Evolutionary conservation across 2,797 vertebrate genomes (phyloP), one percentile per base, ranked within the genome.

Genomic region (Ptychobarbus kaznakovi): DNA sequence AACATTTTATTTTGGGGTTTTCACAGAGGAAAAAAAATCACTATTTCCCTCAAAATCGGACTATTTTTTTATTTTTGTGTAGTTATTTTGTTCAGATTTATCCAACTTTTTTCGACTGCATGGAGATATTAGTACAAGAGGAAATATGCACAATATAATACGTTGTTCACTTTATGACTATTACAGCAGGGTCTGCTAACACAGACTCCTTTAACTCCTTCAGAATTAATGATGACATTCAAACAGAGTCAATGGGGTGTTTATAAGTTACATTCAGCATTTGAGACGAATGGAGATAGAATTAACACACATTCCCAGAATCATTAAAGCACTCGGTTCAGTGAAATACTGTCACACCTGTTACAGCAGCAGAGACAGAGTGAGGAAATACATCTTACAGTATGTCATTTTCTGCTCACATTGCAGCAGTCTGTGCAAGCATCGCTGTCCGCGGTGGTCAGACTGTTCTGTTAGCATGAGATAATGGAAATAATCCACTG

Each of bases 381-480:
- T 56, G 46, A 25, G 20, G 46, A 65, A 51, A 44, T 4, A 61
- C n/a, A 82, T 49, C 42, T 18, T 53, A 3, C 20, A 63, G 44
- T 49, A 38, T 83, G 81, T 75, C 15, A 76, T 66, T 76, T 40
- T 35, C 44, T 65, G 72, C 28, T 51, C 66, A 75, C 9, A 65
- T 83, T 83, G 72, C 72, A 83, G 28, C 42, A 83, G 32, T 65
- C 28, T 51, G 28, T 38, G 65, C 16, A 46, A 46, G 58, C n/a
- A 79, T 65, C 28, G 70, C 56, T 35, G 11, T 35, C 53, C 44
- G 2, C 3, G 0, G 10, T 22, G 40, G 10, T 44, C 53, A 73
- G n/a, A 32, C 42, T 46, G 28, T 25, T 63, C 70, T 65, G 58
- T 49, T 44, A 32, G 11, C n/a, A 58, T 66, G 58, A 76, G 32